Evolutionary conservation across 2,113 vertebrate genomes (phyloP), one percentile per base, ranked within the genome.

Genomic region (Phylloscopus whistleri): DNA sequence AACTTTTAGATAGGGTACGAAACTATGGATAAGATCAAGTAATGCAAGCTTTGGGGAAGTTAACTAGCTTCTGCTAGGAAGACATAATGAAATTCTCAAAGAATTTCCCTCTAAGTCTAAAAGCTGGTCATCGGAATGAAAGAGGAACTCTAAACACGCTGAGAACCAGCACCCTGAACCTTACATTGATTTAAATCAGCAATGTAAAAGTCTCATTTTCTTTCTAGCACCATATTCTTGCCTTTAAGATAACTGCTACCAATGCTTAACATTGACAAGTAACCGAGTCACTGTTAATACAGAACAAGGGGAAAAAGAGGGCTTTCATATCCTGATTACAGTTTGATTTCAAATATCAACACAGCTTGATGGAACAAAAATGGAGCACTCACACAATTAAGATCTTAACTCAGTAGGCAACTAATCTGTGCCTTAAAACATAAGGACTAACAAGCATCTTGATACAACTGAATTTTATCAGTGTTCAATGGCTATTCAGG

Each of bases 231-330:
- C 30, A 73, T 27, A 30, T 59, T 79, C 16, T 17, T 26, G 17
- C 15, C 15, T 81, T 88, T 75, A 37, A 76, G 39, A 10, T 28
- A 89, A 62, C 35, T 62, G 46, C 30, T 41, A 66, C 22, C 18
- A 73, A 16, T 62, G 28, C 28, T 86, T 35, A 35, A 18, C 44
- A 62, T 35, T 46, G 84, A 51, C 30, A 35, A 76, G 16, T 53
- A 73, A 75, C 44, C 46, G 43, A 78, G 46, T 51, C 48, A 67
- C 56, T 21, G 7, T 87, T 82, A 75, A 78, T 27, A 84, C 4
- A 82, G 51, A 87, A 56, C 0, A 0, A 44, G 6, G 53, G 17
- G 30, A 3, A 4, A 1, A 24, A 30, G 1, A 49, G n/a, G 22
- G 19, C 13, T 78, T 21, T 30, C 5, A 37, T 70, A 77, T 70